Percentiles rank a stretch among this genome's conserved stretches.
phyloP scores from a whole-genome alignment of 2,797 vertebrate species.

The Pipistrellus kuhlii region DNA sequence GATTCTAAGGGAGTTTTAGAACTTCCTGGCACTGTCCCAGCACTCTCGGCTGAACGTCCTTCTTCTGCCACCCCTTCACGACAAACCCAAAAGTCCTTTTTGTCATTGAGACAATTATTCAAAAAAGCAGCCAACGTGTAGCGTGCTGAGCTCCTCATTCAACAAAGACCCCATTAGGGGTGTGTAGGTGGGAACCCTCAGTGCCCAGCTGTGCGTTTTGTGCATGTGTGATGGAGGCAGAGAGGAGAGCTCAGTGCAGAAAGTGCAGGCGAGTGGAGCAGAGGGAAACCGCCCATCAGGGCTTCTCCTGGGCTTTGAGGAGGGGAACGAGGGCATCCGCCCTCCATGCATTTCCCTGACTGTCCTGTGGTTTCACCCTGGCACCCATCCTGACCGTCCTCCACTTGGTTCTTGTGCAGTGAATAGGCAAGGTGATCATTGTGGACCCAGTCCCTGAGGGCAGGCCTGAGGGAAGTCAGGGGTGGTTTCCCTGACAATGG shows the following conservation, averaged over 20 bases:
- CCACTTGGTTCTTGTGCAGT: rapidly evolving
- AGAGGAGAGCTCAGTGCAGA: background rate
- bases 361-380: background rate
- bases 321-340: rapidly evolving
- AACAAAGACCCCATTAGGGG: background rate
- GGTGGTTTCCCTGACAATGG: background rate
- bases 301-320: background rate
- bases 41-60: background rate
- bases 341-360: background rate
- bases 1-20: background rate
- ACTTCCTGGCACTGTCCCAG: background rate
- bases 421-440: background rate
- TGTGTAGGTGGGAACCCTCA: background rate
- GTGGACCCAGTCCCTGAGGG: background rate
- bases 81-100: background rate
- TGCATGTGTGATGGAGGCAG: background rate
- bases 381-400: background rate
- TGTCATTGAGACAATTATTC: background rate
- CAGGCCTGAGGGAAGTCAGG: background rate
- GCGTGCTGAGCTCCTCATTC: background rate
- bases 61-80: background rate
- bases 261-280: background rate
- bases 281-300: rapidly evolving
- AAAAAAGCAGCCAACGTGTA: background rate
- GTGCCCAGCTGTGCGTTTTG: background rate